Evolutionary conservation across 2,888 invertebrate species (phyloP).

Genomic region (Drosophila setosimentum): DNA sequence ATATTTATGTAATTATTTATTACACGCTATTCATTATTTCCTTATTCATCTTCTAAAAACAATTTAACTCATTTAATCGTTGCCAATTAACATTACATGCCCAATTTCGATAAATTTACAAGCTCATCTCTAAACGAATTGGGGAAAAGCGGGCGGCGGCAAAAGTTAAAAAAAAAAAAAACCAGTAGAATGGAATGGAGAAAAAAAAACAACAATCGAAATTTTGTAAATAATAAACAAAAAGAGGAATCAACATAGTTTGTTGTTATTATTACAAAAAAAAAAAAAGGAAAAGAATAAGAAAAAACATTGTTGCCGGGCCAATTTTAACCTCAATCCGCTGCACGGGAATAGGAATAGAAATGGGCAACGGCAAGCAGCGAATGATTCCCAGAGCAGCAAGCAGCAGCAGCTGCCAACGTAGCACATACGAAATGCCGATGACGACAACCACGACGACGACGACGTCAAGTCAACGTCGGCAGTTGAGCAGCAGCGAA

Average conservation of each 20-base stretch:
- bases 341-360: constrained; percentile 24
- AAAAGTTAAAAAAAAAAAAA: constrained; percentile 8
- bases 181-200: background rate
- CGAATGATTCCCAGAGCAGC: constrained; percentile 36
- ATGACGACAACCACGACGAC: constrained; percentile 33
- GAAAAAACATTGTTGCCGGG: constrained; percentile 29
- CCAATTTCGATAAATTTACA: constrained; percentile 13
- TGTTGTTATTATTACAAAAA: constrained; percentile 43
- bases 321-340: constrained; percentile 51
- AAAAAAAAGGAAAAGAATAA: background rate
- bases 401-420: constrained; percentile 55
- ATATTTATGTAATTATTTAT: background rate
- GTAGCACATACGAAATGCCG: constrained; percentile 56
- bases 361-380: constrained; percentile 20
- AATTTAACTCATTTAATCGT: background rate
- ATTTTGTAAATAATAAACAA: constrained; percentile 61
- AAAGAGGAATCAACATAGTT: constrained; percentile 37
- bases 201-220: constrained; percentile 12
- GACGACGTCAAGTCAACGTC: constrained; percentile 38
- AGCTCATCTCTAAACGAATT: constrained; percentile 36
- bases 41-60: too few relatives aligned
- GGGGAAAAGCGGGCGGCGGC: constrained; percentile 27
- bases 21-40: too few relatives aligned
- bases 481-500: constrained; percentile 42
- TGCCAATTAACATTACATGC: constrained; percentile 2